Evolutionary conservation across 2,888 invertebrate genomes (phyloP).

Genomic region (Leptinotarsa rubiginosa): DNA sequence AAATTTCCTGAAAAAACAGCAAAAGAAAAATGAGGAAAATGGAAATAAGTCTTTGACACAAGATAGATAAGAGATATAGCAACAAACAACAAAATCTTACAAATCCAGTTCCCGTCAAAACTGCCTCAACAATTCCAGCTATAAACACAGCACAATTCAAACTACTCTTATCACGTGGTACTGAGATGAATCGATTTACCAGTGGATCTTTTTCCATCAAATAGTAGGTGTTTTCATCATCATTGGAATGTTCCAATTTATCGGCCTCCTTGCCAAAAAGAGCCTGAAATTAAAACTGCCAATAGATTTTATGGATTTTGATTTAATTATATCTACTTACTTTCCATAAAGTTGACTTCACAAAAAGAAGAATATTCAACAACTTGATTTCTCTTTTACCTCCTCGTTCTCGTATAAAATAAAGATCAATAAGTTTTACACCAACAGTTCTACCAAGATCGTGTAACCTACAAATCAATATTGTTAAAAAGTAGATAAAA

Average conservation of each 20-base stretch:
- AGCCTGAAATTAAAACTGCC: constrained; percentile 70
- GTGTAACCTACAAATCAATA: constrained; percentile 76
- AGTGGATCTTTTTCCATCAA: constrained; percentile 98
- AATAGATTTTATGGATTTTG: neutral
- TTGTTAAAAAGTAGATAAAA: neutral
- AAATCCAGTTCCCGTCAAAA: constrained; percentile 94
- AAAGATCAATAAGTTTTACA: constrained; percentile 89
- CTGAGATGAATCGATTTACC: constrained; percentile 95
- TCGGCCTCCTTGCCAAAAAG: constrained; percentile 98
- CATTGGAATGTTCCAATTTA: constrained; percentile 97
- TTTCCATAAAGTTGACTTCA: constrained; percentile 98
- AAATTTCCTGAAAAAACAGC: too few species aligned
- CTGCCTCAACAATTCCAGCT: constrained; percentile 97
- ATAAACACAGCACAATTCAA: constrained; percentile 98
- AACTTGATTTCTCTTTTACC: constrained; percentile 96
- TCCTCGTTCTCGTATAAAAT: constrained; percentile 93
- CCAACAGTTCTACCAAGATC: constrained; percentile 97
- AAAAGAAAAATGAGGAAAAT: too few species aligned
- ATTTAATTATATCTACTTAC: constrained; percentile 64
- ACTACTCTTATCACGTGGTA: constrained; percentile 97
- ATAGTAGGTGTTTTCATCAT: constrained; percentile 97
- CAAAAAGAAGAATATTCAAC: constrained; percentile 92
- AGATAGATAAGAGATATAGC: too few species aligned
- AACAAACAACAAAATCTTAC: constrained; percentile 72
- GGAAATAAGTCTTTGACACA: too few species aligned